These are phyloP conservation scores for Drosophila setifemur DNA, from an alignment of 1,140 invertebrate species.

Conservation along the genomic window DNA sequence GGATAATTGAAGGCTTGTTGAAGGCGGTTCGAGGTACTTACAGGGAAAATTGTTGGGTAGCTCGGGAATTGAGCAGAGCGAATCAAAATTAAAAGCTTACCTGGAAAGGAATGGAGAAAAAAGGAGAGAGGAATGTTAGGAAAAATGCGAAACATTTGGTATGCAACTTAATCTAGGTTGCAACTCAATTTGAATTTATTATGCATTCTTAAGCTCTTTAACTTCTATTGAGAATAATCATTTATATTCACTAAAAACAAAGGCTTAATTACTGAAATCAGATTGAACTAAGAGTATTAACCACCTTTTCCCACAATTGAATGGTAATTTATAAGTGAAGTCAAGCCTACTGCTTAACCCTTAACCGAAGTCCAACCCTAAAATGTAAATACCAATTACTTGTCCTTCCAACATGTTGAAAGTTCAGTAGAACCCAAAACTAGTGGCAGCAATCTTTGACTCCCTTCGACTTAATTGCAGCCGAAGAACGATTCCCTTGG, in stretches of 20 bases:
- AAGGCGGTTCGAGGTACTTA: conserved; percentile 7
- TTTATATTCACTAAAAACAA: too few species aligned
- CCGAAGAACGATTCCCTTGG: conserved; percentile 21
- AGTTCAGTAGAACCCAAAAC: conserved; percentile 23
- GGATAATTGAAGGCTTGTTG: conserved; percentile 15
- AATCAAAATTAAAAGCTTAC: conserved; percentile 4
- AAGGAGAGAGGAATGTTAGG: background rate
- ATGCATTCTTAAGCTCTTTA: too few species aligned
- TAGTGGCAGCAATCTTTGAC: background rate
- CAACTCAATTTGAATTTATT: too few species aligned
- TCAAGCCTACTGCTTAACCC: background rate
- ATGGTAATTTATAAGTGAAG: background rate
- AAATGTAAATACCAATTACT: conserved; percentile 17
- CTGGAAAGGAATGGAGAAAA: background rate
- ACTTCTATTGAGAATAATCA: too few species aligned
- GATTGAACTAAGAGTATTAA: background rate
- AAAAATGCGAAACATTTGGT: conserved; percentile 15
- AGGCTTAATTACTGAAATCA: too few species aligned
- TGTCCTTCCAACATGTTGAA: background rate
- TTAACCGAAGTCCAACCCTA: background rate
- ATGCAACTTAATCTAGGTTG: conserved; percentile 9
- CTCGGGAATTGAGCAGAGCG: background rate
- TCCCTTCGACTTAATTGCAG: conserved; percentile 12
- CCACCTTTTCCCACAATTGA: too few species aligned
- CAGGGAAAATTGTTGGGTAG: background rate